Conservation (phyloP, 2,888 invertebrate genomes). For the Microplitis deprimator region DNA sequence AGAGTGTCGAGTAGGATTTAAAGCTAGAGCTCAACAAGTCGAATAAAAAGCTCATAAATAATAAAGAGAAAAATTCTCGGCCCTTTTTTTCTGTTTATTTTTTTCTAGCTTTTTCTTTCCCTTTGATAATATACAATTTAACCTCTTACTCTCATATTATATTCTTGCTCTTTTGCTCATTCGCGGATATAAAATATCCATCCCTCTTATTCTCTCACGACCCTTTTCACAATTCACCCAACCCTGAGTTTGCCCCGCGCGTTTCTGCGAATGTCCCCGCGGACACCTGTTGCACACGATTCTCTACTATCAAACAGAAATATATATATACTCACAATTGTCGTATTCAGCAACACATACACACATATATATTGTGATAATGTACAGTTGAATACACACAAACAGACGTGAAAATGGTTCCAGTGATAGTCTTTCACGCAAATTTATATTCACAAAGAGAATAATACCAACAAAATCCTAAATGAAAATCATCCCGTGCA, state of each 20-base stretch:
- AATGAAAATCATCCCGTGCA: slow-evolving; percentile 18
- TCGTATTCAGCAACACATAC: slow-evolving; percentile 25
- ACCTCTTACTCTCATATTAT: slow-evolving; percentile 41
- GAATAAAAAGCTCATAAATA: slow-evolving; percentile 72
- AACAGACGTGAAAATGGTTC: slow-evolving; percentile 14
- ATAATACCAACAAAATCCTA: slow-evolving; percentile 21
- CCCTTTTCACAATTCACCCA: slow-evolving; percentile 55
- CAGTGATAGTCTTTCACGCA: slow-evolving; percentile 16
- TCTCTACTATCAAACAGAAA: slow-evolving; percentile 39
- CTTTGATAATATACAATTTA: slow-evolving; percentile 53
- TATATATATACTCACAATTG: slow-evolving; percentile 31
- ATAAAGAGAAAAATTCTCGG: slow-evolving; percentile 62
- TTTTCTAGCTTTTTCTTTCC: slow-evolving; percentile 53
- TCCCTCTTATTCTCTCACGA: slow-evolving; percentile 52
- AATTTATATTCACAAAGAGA: slow-evolving; percentile 18
- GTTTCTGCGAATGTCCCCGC: slow-evolving; percentile 72
- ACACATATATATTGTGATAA: neutral
- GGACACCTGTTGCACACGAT: slow-evolving; percentile 69
- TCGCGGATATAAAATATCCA: neutral
- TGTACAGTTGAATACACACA: slow-evolving; percentile 4
- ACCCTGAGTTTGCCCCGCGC: slow-evolving; percentile 50
- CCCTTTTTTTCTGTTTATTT: slow-evolving; percentile 51
- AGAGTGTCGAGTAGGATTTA: slow-evolving; percentile 45
- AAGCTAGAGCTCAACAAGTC: slow-evolving; percentile 69
- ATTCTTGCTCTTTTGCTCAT: slow-evolving; percentile 52